Percentiles rank a stretch among this genome's conserved stretches.
These are phyloP conservation scores for Nesogale talazaci DNA, from an alignment of 2,113 vertebrate genomes.

Conservation along the genomic window DNA sequence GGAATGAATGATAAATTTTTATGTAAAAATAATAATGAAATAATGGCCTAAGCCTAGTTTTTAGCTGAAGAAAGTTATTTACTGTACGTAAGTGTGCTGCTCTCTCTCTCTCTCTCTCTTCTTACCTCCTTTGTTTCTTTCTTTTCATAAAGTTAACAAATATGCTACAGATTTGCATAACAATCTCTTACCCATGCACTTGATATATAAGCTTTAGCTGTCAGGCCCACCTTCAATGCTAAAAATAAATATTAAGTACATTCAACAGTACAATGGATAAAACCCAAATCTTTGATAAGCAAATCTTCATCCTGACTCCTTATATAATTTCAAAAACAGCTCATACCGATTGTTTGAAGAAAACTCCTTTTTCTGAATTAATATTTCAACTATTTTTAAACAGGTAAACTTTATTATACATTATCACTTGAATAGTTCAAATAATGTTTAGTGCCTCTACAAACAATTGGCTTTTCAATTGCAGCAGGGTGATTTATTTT, in stretches of 20 bases:
- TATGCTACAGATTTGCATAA: conserved; percentile 52
- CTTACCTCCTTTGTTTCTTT: background rate
- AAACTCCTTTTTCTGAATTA: conserved; percentile 77
- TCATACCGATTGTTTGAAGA: conserved; percentile 78
- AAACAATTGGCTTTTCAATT: conserved; percentile 80
- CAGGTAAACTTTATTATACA: conserved; percentile 80
- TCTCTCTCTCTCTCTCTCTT: too few species aligned
- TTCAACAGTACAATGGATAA: conserved; percentile 58
- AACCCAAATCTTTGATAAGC: conserved; percentile 71
- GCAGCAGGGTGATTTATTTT: conserved; percentile 80
- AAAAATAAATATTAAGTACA: conserved; percentile 67
- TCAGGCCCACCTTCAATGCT: conserved; percentile 37
- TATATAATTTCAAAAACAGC: conserved; percentile 59
- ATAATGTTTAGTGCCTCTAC: conserved; percentile 80
- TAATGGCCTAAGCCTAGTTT: conserved; percentile 37
- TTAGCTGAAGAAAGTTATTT: conserved; percentile 38
- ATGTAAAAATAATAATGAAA: conserved; percentile 48
- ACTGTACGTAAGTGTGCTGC: background rate
- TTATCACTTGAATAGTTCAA: conserved; percentile 85
- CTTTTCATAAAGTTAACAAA: conserved; percentile 42
- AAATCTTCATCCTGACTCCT: conserved; percentile 74
- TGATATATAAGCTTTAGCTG: conserved; percentile 46
- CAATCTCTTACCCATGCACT: background rate
- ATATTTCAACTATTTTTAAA: conserved; percentile 81
- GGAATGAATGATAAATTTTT: background rate